Base-by-base conservation (phyloP, 23 tunicate genomes). In the Botrylloides violaceus region DNA sequence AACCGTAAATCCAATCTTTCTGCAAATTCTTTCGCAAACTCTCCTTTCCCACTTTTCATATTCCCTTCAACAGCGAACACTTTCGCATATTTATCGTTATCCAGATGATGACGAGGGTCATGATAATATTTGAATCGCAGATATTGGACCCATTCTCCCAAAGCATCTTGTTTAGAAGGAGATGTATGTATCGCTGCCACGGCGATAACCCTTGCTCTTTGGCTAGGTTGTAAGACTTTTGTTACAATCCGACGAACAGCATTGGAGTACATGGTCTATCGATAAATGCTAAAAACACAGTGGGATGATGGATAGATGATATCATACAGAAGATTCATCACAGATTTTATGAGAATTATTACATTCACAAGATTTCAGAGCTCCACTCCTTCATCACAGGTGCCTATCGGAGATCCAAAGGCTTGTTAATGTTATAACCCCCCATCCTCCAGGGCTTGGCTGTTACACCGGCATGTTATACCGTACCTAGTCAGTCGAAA, bases 51-150 rank as follows among this genome's bases (percentile, higher is more conserved):
- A 1, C 59, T 63, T 20, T 75, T 73, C 26, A 87, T 81, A 73
- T 87, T 87, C 36, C 96, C 96, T 66, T 81, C 87, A 2, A 81
- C 50, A 28, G 62, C 70, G 71, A 86, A 86, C 20, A 86, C 38
- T 34, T 86, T 86, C 32, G 49, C 34, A 83, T 83, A 84, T 36
- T 84, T 84, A 49, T 84, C 92, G 31, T 84, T 18, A 58, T 78
- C 92, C 29, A 84, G 50, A 36, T 84, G 83, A 39, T 84, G 92
- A 28, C 80, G 61, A 24, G 68, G 53, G 43, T 78, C 55, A 26
- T 50, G 31, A 33, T 38, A 50, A 32, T 37, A 77, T 29, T 78
- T 78, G 74, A 84, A 84, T 29, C 81, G 49, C 29, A 78, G 2
- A 6, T 49, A 20, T 47, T 84, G 92, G 47, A 77, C 26, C 18